phyloP scores from a whole-genome alignment of 2,888 invertebrate genomes.

The Aphidius colemani region DNA sequence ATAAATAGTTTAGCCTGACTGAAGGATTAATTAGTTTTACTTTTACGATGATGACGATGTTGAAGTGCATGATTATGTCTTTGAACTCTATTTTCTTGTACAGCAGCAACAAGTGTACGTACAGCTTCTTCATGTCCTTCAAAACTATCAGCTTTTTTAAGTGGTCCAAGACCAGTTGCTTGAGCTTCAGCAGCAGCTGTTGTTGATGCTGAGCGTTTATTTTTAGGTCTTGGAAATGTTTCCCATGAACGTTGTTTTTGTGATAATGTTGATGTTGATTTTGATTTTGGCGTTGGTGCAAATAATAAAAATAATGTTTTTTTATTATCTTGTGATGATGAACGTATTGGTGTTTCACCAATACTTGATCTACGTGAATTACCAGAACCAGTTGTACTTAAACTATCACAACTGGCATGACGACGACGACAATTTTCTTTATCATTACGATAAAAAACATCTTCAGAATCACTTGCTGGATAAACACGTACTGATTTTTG shows the following conservation, averaged over 20 bases:
- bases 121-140: constrained; percentile 74
- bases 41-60: constrained; percentile 53
- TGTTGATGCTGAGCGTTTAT: constrained; percentile 45
- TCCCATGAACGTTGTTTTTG: constrained; percentile 70
- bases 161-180: constrained; percentile 49
- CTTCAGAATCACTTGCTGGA: constrained; percentile 65
- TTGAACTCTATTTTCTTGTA: constrained; percentile 67
- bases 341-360: constrained; percentile 52
- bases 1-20: not conserved
- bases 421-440: constrained; percentile 48
- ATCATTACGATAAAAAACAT: constrained; percentile 60
- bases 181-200: constrained; percentile 36
- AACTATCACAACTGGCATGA: constrained; percentile 64
- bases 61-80: constrained; percentile 54
- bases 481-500: constrained; percentile 59
- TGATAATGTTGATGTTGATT: constrained; percentile 58
- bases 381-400: constrained; percentile 62
- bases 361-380: constrained; percentile 65
- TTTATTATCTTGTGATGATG: constrained; percentile 49
- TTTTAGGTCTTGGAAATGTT: constrained; percentile 65
- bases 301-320: constrained; percentile 65
- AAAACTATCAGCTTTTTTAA: constrained; percentile 70
- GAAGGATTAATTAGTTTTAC: constrained; percentile 52
- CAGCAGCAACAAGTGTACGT: constrained; percentile 69
- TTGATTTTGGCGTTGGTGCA: constrained; percentile 46